Evolutionary conservation across 1,140 invertebrate genomes (phyloP).

Genomic region (Pristionchus pacificus): DNA sequence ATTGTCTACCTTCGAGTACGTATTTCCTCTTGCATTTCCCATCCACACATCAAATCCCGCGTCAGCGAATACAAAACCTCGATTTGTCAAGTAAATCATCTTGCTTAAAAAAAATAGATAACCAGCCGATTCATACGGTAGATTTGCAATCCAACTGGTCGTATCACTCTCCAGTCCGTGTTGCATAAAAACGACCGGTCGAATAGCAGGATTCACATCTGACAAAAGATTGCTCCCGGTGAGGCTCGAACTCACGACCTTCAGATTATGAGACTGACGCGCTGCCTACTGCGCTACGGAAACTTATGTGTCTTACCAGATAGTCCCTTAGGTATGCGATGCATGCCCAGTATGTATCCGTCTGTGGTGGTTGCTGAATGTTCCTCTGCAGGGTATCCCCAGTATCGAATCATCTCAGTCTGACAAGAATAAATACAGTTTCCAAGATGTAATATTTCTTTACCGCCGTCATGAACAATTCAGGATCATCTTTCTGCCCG

Average conservation of each 20-base stretch:
- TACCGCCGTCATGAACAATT: too few relatives aligned
- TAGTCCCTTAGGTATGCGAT: too few relatives aligned
- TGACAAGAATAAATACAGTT: too few relatives aligned
- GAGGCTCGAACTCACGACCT: slow-evolving; percentile 93
- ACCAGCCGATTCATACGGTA: slow-evolving; percentile 62
- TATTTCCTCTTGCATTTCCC: slow-evolving; percentile 68
- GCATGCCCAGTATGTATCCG: too few relatives aligned
- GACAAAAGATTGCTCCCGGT: slow-evolving; percentile 64
- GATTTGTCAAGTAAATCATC: slow-evolving; percentile 5
- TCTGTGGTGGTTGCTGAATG: too few relatives aligned
- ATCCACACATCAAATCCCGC: slow-evolving; percentile 74
- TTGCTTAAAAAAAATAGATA: not conserved
- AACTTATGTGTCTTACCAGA: too few relatives aligned
- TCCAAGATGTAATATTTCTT: too few relatives aligned
- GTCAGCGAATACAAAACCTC: slow-evolving; percentile 67
- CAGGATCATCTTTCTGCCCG: too few relatives aligned
- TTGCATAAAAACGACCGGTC: slow-evolving; percentile 34
- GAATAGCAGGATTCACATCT: too few relatives aligned
- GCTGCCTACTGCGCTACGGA: slow-evolving; percentile 32
- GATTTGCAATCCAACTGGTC: slow-evolving; percentile 30
- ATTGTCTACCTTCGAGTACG: slow-evolving; percentile 60
- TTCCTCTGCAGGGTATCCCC: too few relatives aligned
- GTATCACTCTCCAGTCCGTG: slow-evolving; percentile 25
- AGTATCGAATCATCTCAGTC: too few relatives aligned
- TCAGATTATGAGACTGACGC: slow-evolving; percentile 93